Conservation (phyloP, 2,113 vertebrate genomes). For the Pantherophis guttatus region DNA sequence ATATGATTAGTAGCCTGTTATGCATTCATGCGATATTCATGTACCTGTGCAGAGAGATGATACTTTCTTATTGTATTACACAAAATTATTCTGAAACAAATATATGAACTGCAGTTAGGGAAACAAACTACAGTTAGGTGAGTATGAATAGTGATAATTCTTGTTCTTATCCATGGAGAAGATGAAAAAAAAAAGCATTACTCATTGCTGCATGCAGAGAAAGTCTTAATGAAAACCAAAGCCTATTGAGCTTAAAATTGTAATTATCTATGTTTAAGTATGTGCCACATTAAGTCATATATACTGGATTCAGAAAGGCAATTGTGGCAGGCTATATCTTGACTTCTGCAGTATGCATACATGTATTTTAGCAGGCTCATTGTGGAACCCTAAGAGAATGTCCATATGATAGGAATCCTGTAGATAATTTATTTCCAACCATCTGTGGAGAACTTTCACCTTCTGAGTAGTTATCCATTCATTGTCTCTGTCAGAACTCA, state of each 20-base stretch:
- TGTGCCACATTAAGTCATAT: not conserved
- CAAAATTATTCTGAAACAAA: not conserved
- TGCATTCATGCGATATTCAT: not conserved
- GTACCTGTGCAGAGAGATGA: not conserved
- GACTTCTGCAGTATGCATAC: not conserved
- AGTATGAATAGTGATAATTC: not conserved
- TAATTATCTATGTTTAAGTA: constrained; percentile 19
- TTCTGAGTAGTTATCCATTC: not conserved
- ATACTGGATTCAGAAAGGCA: not conserved
- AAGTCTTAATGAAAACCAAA: not conserved
- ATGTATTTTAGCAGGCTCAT: not conserved
- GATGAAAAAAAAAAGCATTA: not conserved
- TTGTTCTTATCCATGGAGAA: not conserved
- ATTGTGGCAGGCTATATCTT: not conserved
- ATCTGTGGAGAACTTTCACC: not conserved
- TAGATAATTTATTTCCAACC: not conserved
- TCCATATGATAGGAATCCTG: not conserved
- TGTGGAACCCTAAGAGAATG: not conserved
- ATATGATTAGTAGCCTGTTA: not conserved
- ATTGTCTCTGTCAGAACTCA: not conserved
- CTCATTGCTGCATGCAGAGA: not conserved
- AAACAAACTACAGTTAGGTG: not conserved
- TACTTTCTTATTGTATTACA: not conserved
- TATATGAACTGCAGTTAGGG: not conserved
- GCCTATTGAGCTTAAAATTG: not conserved